Evolutionary conservation across 2,888 invertebrate genomes (phyloP).

Genomic region (Xestoiulus laeticollis): DNA sequence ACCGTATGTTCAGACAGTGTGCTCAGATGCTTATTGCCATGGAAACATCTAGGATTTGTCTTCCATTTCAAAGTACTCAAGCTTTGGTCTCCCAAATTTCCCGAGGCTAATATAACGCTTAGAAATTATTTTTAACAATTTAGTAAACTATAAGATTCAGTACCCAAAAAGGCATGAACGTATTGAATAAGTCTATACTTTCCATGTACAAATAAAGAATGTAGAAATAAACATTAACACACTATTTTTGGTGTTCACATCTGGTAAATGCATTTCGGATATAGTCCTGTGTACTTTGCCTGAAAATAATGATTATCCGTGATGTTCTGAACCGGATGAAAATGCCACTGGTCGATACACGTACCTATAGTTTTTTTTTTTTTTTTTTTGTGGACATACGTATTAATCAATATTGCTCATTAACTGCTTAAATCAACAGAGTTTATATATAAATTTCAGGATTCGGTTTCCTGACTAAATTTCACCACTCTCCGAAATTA

Average conservation of each 20-base stretch:
- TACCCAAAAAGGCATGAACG: background rate
- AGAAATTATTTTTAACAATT: constrained; percentile 14
- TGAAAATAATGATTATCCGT: background rate
- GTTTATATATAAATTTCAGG: background rate
- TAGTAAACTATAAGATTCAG: background rate
- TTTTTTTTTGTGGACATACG: background rate
- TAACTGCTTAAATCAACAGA: background rate
- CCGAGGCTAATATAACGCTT: background rate
- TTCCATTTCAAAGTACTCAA: background rate
- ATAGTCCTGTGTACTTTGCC: background rate
- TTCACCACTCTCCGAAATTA: background rate
- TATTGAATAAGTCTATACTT: background rate
- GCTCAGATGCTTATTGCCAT: background rate
- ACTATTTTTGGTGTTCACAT: background rate
- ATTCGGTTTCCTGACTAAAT: background rate
- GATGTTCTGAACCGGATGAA: background rate
- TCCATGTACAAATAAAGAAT: background rate
- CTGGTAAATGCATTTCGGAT: background rate
- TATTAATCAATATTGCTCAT: background rate
- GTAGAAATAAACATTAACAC: background rate
- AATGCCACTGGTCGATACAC: background rate
- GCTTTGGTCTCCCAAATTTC: constrained; percentile 4
- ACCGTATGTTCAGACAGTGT: background rate
- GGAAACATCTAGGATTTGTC: constrained; percentile 28
- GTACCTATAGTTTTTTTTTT: background rate